phyloP scores from a whole-genome alignment of 2,113 vertebrate species.

The Limnothrissa miodon region DNA sequence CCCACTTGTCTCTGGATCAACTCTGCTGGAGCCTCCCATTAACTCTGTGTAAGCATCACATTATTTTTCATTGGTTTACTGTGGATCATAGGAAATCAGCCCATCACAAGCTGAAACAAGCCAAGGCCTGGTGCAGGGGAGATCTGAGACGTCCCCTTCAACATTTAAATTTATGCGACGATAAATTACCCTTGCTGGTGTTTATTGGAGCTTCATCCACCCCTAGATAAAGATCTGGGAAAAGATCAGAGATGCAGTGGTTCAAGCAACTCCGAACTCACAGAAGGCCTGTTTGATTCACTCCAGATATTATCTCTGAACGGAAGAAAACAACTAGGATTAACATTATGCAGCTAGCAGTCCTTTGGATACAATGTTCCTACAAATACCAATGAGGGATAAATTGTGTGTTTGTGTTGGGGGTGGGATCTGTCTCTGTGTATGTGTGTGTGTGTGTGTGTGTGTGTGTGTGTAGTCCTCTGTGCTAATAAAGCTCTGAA shows the following conservation, averaged over 20 bases:
- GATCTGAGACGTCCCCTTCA: neutral
- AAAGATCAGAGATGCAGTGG: neutral
- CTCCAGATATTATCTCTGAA: constrained; percentile 32
- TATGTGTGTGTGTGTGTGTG: neutral
- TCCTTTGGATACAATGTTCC: neutral
- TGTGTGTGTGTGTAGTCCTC: too few species aligned
- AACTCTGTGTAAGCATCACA: neutral
- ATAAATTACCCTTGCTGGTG: neutral
- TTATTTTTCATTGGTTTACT: neutral
- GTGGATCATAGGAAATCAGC: neutral
- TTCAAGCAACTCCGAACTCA: neutral
- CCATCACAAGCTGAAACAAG: neutral
- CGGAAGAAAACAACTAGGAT: constrained; percentile 23
- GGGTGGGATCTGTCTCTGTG: too few species aligned
- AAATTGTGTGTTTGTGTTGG: too few species aligned
- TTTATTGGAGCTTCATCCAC: neutral
- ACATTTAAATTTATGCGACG: neutral
- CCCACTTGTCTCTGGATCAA: neutral
- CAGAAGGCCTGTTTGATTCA: neutral
- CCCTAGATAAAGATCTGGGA: neutral
- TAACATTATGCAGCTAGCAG: neutral
- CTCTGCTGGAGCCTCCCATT: neutral
- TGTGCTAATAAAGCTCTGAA: neutral
- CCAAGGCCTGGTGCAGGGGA: neutral
- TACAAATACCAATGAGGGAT: neutral